These are phyloP conservation scores for Tragelaphus scriptus DNA, from an alignment of 2,113 vertebrate genomes.

Conservation along the genomic window DNA sequence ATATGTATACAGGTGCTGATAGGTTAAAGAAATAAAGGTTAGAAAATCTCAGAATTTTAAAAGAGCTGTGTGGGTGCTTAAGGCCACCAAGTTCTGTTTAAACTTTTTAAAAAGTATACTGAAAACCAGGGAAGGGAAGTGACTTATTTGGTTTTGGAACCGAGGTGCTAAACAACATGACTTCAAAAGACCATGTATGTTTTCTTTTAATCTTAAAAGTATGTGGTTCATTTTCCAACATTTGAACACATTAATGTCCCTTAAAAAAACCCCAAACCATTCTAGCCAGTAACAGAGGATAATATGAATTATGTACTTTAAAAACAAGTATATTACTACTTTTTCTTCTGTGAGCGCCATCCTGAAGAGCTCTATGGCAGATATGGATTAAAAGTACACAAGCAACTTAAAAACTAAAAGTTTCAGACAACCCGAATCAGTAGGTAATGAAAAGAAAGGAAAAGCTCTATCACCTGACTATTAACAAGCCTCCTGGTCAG, in stretches of 20 bases:
- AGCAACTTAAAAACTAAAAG: not conserved
- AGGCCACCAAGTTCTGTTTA: not conserved
- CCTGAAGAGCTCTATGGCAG: not conserved
- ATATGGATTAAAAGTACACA: not conserved
- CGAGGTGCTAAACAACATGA: not conserved
- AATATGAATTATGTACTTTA: not conserved
- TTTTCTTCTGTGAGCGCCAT: not conserved
- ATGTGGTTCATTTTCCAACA: not conserved
- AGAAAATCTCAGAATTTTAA: not conserved
- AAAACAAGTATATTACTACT: not conserved
- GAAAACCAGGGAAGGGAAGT: not conserved
- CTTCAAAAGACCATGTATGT: not conserved
- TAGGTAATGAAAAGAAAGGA: not conserved
- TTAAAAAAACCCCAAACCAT: not conserved
- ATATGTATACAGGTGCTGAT: not conserved
- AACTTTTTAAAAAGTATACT: not conserved
- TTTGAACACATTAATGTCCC: not conserved
- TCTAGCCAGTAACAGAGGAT: not conserved
- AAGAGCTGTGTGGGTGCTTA: not conserved
- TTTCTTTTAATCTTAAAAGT: not conserved
- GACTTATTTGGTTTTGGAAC: not conserved
- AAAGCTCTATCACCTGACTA: slow-evolving; percentile 82
- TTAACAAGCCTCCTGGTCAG: slow-evolving; percentile 88
- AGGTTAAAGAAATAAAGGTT: not conserved
- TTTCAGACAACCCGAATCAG: not conserved